These are phyloP conservation scores for Trachelus stipa DNA, from an alignment of 2,888 invertebrate genomes.

Conservation along the genomic window DNA sequence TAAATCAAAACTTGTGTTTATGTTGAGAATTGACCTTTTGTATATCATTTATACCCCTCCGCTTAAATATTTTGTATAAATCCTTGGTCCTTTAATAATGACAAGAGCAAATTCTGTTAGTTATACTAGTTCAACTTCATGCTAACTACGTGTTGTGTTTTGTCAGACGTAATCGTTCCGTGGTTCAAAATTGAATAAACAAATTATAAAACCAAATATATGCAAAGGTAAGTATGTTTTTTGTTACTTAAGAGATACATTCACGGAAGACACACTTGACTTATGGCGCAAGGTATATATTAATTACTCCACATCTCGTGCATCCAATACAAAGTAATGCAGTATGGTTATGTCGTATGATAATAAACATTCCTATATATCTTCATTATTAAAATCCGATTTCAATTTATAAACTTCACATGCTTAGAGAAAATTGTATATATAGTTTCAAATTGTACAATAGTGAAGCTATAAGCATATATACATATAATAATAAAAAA, in stretches of 20 bases:
- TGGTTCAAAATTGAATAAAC: not conserved
- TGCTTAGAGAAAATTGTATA: not conserved
- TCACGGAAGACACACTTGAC: not conserved
- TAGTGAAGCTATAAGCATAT: not conserved
- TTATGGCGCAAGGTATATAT: not conserved
- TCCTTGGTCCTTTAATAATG: not conserved
- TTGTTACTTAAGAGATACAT: not conserved
- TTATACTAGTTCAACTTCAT: not conserved
- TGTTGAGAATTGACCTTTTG: not conserved
- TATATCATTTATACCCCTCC: not conserved
- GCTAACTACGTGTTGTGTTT: not conserved
- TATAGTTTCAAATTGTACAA: not conserved
- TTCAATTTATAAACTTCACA: not conserved
- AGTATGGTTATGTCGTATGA: not conserved
- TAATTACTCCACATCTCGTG: not conserved
- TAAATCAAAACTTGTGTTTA: slow-evolving; percentile 34
- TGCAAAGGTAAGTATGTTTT: not conserved
- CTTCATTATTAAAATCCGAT: not conserved
- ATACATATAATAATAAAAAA: not conserved
- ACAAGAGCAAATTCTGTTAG: not conserved
- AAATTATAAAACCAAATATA: not conserved
- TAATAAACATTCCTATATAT: not conserved
- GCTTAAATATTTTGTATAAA: not conserved
- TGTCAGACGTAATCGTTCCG: not conserved
- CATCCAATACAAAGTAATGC: not conserved